A percentile compares a stretch with the other conserved stretches of the same genome.
Evolutionary conservation across 2,888 invertebrate species (phyloP).

Genomic region (Noctua pronuba): DNA sequence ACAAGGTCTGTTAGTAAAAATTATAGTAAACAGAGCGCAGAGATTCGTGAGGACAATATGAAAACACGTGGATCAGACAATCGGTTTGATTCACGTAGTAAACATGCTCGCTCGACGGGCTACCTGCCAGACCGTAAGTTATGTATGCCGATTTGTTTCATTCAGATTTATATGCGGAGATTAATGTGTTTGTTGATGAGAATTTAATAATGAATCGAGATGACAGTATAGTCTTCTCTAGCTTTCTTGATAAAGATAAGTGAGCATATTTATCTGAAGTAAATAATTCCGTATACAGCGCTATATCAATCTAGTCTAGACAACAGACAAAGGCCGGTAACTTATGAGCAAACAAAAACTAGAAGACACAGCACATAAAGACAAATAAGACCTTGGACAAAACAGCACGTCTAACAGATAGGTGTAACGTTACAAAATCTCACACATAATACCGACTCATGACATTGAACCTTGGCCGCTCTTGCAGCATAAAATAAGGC

Average conservation of each 20-base stretch:
- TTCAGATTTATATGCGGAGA: conserved; percentile 45
- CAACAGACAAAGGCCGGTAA: conserved; percentile 43
- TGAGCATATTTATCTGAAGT: conserved; percentile 42
- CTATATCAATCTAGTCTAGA: conserved; percentile 38
- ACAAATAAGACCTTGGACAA: conserved; percentile 50
- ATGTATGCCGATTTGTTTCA: conserved; percentile 53
- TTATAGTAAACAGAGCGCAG: conserved; percentile 50
- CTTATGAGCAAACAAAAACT: conserved; percentile 52
- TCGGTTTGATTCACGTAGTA: conserved; percentile 57
- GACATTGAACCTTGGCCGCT: conserved; percentile 64
- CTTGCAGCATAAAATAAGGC: conserved; percentile 58
- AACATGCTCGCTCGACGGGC: conserved; percentile 43
- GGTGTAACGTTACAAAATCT: conserved; percentile 67
- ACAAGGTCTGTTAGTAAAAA: conserved; percentile 36
- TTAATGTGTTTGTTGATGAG: conserved; percentile 38
- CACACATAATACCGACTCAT: conserved; percentile 55
- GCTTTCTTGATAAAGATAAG: conserved; percentile 8
- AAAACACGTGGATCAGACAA: conserved; percentile 56
- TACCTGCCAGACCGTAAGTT: conserved; percentile 48
- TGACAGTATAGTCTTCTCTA: conserved; percentile 1
- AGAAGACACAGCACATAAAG: conserved; percentile 53
- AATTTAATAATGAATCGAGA: conserved; percentile 30
- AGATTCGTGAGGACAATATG: conserved; percentile 39
- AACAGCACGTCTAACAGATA: conserved; percentile 54
- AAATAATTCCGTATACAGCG: conserved; percentile 26